These are phyloP conservation scores for Notothenia coriiceps DNA, from an alignment of 2,113 vertebrate species.

Conservation along the genomic window DNA sequence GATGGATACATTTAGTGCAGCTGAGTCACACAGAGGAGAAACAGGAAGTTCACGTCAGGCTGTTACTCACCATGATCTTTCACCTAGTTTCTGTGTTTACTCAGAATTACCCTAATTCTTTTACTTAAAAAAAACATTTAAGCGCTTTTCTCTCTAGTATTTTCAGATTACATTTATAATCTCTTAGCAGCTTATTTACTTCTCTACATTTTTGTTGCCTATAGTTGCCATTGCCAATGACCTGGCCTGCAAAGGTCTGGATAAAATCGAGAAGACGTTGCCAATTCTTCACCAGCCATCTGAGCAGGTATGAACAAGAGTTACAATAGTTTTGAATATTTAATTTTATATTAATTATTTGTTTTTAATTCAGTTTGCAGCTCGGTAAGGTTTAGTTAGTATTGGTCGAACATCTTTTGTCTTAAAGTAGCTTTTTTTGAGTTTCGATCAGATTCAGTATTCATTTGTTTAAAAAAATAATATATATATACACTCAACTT, in stretches of 20 bases:
- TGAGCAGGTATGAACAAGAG: conserved; percentile 82
- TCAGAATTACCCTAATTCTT: not conserved
- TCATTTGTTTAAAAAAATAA: no score
- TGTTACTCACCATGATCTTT: conserved; percentile 37
- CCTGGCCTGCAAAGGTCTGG: conserved; percentile 92
- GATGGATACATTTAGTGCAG: not conserved
- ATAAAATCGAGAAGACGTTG: conserved; percentile 92
- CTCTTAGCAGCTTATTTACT: not conserved
- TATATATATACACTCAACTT: no score
- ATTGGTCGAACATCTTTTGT: no score
- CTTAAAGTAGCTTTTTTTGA: no score
- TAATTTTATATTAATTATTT: no score
- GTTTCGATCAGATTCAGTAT: no score
- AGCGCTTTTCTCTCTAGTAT: not conserved
- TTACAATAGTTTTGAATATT: no score
- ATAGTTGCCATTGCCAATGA: conserved; percentile 91
- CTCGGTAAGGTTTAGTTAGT: no score
- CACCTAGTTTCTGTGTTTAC: conserved; percentile 41
- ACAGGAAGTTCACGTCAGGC: conserved; percentile 35
- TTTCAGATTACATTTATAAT: no score
- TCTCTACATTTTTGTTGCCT: not conserved
- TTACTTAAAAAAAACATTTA: not conserved
- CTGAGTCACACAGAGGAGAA: conserved; percentile 38
- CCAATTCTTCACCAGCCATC: conserved; percentile 92
- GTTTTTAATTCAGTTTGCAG: no score